Conservation (phyloP, 2,113 vertebrate species). For the Rhagologus leucostigma region DNA sequence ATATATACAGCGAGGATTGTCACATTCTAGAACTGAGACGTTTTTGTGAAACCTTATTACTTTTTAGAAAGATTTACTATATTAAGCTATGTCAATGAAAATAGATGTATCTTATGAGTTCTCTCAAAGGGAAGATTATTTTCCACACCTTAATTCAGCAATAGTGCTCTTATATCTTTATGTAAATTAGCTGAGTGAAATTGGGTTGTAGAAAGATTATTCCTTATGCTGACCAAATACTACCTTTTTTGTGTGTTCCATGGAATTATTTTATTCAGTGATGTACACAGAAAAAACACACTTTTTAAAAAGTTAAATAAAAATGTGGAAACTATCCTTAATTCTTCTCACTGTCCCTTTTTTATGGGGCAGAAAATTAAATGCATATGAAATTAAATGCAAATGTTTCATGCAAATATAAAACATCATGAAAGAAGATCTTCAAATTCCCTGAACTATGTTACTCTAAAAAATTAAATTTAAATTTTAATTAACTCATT, state of each 20-base stretch:
- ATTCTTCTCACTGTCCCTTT: not conserved
- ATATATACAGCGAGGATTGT: fast-evolving
- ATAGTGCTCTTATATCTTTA: not conserved
- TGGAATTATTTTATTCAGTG: not conserved
- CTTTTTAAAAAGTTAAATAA: not conserved
- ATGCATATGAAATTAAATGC: not conserved
- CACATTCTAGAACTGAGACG: not conserved
- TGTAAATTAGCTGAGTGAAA: not conserved
- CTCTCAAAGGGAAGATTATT: not conserved
- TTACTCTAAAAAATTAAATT: not conserved
- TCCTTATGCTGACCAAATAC: not conserved
- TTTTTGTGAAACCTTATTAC: not conserved
- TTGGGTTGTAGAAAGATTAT: not conserved
- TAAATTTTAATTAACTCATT: not conserved
- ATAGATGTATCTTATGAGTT: not conserved
- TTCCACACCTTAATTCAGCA: not conserved
- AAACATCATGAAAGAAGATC: not conserved
- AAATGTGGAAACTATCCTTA: not conserved
- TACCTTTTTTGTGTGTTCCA: not conserved
- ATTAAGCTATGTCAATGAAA: not conserved
- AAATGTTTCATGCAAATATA: not conserved
- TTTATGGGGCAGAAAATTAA: not conserved
- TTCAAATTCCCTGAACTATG: not conserved
- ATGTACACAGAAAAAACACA: not conserved
- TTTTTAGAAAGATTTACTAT: not conserved